phyloP scores from a whole-genome alignment of 1,140 invertebrate genomes.

The Drosophila pandora region DNA sequence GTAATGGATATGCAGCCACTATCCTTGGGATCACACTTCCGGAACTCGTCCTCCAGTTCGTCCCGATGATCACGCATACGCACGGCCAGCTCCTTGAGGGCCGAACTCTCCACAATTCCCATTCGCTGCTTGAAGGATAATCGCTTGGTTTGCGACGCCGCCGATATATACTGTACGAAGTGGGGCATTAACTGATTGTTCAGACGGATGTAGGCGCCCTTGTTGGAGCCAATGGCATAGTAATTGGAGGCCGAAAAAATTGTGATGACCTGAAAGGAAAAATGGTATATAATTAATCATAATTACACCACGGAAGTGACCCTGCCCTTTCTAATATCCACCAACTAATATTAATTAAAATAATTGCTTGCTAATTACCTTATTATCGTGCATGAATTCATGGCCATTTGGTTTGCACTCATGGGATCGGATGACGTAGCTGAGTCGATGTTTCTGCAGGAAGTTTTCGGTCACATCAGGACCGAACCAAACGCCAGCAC shows the following conservation, averaged over 20 bases:
- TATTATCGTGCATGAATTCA: conserved; percentile 92
- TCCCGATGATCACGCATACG: conserved; percentile 89
- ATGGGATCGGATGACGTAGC: conserved; percentile 93
- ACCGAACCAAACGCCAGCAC: conserved; percentile 96
- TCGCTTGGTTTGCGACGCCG: conserved; percentile 87
- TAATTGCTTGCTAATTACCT: conserved; percentile 84
- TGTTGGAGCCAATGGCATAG: conserved; percentile 96
- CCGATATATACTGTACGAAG: conserved; percentile 93
- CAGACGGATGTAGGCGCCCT: conserved; percentile 94
- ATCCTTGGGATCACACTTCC: conserved; percentile 88
- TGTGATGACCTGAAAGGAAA: conserved; percentile 89
- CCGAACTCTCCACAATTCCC: conserved; percentile 92
- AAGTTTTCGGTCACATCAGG: conserved; percentile 93
- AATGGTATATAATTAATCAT: too few relatives aligned
- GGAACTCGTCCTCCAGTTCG: conserved; percentile 89
- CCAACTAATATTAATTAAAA: conserved; percentile 3
- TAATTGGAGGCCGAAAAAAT: conserved; percentile 98
- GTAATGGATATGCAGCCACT: conserved; percentile 89
- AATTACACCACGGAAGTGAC: too few relatives aligned
- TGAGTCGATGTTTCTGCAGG: conserved; percentile 89
- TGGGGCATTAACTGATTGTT: conserved; percentile 90
- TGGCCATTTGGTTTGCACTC: conserved; percentile 97
- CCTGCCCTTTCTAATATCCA: too few relatives aligned
- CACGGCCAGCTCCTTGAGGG: conserved; percentile 90
- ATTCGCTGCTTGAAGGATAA: conserved; percentile 92